A percentile compares a stretch with the other conserved stretches of the same genome.
These are phyloP conservation scores for Drosophila leontia DNA, from an alignment of 1,140 invertebrate genomes.

Conservation along the genomic window DNA sequence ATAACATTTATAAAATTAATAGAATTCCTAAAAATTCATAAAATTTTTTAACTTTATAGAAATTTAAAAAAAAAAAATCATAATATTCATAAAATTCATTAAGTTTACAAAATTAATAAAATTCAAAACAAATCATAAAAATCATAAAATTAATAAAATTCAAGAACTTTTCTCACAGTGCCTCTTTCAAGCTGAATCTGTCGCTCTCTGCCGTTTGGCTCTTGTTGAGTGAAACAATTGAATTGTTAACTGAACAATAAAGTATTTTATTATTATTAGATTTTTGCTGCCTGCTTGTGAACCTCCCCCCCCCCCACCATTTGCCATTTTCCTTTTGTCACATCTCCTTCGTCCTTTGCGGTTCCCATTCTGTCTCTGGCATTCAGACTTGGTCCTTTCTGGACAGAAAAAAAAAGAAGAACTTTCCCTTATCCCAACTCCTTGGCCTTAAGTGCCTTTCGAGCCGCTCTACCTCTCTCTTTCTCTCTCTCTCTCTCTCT, in stretches of 20 bases:
- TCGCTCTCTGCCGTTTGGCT: slow-evolving; percentile 24
- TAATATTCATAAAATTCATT: too few species aligned
- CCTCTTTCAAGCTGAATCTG: background rate
- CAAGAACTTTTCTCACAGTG: background rate
- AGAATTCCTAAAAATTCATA: too few species aligned
- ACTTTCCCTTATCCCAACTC: slow-evolving; percentile 34
- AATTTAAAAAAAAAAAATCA: too few species aligned
- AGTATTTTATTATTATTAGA: slow-evolving; percentile 83
- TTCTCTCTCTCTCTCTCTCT: slow-evolving; percentile 13
- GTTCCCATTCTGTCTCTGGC: background rate
- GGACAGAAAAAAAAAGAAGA: background rate
- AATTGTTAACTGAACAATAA: slow-evolving; percentile 83
- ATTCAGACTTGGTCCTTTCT: slow-evolving; percentile 2
- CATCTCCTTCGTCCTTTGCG: slow-evolving; percentile 6
- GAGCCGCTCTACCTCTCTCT: slow-evolving; percentile 20
- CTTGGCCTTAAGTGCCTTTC: slow-evolving; percentile 52
- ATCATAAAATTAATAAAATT: too few species aligned
- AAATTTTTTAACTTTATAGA: too few species aligned
- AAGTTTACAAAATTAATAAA: too few species aligned
- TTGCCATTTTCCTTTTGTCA: slow-evolving; percentile 63
- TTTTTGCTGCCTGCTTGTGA: slow-evolving; percentile 56
- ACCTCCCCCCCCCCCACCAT: background rate
- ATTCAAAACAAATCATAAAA: too few species aligned
- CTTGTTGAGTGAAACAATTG: slow-evolving; percentile 82
- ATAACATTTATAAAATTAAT: too few species aligned